Base-by-base conservation (phyloP, 1,140 invertebrate genomes). In the Magallana gigas region DNA sequence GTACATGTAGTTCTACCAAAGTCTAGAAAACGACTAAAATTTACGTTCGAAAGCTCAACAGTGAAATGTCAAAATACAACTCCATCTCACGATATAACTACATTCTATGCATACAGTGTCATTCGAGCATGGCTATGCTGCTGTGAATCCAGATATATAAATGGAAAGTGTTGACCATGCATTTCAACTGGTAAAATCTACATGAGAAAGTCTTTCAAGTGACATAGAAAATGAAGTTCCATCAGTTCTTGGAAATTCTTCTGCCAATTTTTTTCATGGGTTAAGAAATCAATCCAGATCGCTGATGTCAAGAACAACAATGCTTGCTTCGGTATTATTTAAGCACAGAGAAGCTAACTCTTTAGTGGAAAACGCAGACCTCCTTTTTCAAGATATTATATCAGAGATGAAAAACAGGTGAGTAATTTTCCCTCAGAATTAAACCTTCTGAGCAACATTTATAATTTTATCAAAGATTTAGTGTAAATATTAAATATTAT, bases 271-370 rank as follows among this genome's bases (percentile, higher is more conserved):
- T 36, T 71, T 71, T 71, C 8, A 71, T 71, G 64, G 23, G 23
- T 71, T 71, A 71, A 71, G 64, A 71, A 71, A 71, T 29, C 64
- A 71, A 9, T 71, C 64, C n/a, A 71, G 23, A 29, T 18, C 64
- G 6, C 23, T 71, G n/a, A 23, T 71, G 64, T 71, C 23, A 71
- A 71, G 64, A 71, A 71, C 64, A 71, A 71, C 64, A 71, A 71
- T 71, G 64, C 23, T 71, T 71, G 64, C 64, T 71, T 71, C 64
- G 7, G 64, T 71, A 71, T 71, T 71, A 29, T 71, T 71, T 71
- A 71, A 71, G 11, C 36, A 71, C 64, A 71, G 64, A 71, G 64
- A 71, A 29, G 64, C 64, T 23, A 71, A 71, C 64, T 9, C 64
- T 23, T 71, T 71, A 18, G 64, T 71, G 64, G 64, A 71, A 71